phyloP scores from a whole-genome alignment of 2,797 vertebrate species.

The Etheostoma perlongum region DNA sequence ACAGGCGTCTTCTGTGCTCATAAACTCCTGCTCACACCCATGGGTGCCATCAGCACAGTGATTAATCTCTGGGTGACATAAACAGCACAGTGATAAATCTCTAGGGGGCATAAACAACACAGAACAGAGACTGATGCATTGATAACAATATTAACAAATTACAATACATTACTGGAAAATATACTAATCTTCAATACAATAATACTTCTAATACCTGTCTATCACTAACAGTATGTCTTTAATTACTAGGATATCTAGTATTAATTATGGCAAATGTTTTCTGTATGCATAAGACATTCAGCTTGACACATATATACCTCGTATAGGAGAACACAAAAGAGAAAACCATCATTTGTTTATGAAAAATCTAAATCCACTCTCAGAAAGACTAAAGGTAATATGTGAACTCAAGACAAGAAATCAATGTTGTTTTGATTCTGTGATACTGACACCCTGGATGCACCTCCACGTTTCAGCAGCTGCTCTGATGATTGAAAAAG shows the following conservation, averaged over 20 bases:
- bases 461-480: conserved; percentile 43
- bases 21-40: conserved; percentile 90
- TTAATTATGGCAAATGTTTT: neutral
- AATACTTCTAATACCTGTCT: neutral
- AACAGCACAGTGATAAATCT: conserved; percentile 47
- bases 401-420: conserved; percentile 14
- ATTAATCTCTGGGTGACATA: conserved; percentile 38
- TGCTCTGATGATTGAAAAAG: conserved; percentile 64
- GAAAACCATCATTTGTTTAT: neutral
- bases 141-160: neutral
- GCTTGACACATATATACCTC: neutral
- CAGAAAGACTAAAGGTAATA: neutral
- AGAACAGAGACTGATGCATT: neutral
- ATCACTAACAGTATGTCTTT: neutral
- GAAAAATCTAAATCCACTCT: neutral
- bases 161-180: neutral
- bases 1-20: conserved; percentile 86
- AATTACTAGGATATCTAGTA: neutral
- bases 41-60: conserved; percentile 85
- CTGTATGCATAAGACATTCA: neutral
- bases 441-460: conserved; percentile 18
- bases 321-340: neutral
- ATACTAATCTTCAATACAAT: neutral
- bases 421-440: conserved; percentile 27
- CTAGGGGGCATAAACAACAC: conserved; percentile 26